Evolutionary conservation across 2,113 vertebrate species (phyloP), one percentile per base, ranked within the genome.

Genomic region (Todiramphus chloris): DNA sequence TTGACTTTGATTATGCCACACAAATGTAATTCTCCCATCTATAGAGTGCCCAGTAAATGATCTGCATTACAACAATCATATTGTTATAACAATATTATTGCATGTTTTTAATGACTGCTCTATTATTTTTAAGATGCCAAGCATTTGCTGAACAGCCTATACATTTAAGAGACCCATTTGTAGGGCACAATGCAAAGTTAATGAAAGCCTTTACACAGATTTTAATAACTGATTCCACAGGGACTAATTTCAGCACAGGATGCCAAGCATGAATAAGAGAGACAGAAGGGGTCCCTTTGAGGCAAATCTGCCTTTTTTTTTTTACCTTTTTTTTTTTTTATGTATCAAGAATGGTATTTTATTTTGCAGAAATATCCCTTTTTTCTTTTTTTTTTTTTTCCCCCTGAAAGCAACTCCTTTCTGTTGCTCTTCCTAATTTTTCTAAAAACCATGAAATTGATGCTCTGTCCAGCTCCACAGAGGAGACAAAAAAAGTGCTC

Each of bases 1-100:
- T 16, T 95, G 69, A 68, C 68, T 96, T 89, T 75, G 83, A 95
- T 91, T 96, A 70, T 82, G 58, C 70, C 74, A 93, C 89, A 94
- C 81, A 95, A 97, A 94, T 81, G 53, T 43, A 92, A 94, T 86
- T 77, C 94, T 72, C 31, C 1, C 21, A 79, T 35, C 68, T 39
- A 89, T 8, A 44, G 83, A 95, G 60, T 72, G 56, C 60, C 91
- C 93, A 89, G 66, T 46, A 60, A 95, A 91, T 51, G 9, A 91
- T 94, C 81, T 75, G 87, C 94, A 92, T 91, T 81, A 31, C 48
- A 76, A 64, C 91, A 95, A 94, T 91, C 86, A 66, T 19, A 78
- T 39, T 78, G 69, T 69, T 84, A 84, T 27, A 94, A 78, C 56
- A 94, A 94, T 89, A 92, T 89, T 96, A 78, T 75, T 91, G 83